These are phyloP conservation scores for Semicossyphus pulcher DNA, from an alignment of 2,113 vertebrate genomes.

Conservation along the genomic window DNA sequence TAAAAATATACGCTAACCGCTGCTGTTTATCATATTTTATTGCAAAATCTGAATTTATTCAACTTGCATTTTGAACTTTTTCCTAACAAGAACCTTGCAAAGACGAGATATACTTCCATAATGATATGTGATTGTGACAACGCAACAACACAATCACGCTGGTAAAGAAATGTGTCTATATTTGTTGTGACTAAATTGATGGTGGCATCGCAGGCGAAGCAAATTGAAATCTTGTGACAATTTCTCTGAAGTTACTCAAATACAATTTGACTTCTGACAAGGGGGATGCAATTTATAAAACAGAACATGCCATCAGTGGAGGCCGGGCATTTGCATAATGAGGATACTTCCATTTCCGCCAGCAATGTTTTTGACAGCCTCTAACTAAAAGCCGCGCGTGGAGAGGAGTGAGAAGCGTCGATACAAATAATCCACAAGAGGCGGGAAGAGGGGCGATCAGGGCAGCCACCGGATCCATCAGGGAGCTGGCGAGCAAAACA, in stretches of 20 bases:
- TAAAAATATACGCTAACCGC: constrained; percentile 92
- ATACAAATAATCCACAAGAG: constrained; percentile 85
- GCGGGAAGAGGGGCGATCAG: constrained; percentile 76
- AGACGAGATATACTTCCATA: constrained; percentile 73
- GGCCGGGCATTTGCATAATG: constrained; percentile 94
- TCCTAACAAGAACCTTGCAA: constrained; percentile 72
- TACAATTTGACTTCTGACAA: constrained; percentile 98
- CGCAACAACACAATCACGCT: constrained; percentile 87
- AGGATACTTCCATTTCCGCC: constrained; percentile 92
- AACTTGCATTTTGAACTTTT: constrained; percentile 81
- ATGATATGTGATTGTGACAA: constrained; percentile 85
- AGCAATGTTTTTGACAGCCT: constrained; percentile 91
- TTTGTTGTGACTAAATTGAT: constrained; percentile 90
- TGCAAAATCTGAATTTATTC: constrained; percentile 87
- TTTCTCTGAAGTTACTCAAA: constrained; percentile 94
- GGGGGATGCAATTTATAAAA: constrained; percentile 94
- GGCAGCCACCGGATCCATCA: constrained; percentile 85
- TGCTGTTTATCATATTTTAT: constrained; percentile 95
- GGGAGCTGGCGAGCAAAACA: constrained; percentile 82
- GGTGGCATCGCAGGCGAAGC: constrained; percentile 86
- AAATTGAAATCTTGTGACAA: constrained; percentile 95
- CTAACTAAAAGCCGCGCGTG: constrained; percentile 84
- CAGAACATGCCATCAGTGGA: constrained; percentile 93
- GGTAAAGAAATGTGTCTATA: constrained; percentile 88
- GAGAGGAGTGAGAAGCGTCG: constrained; percentile 86